A percentile compares a stretch with the other conserved stretches of the same genome.
Evolutionary conservation across 2,113 vertebrate species (phyloP).

Genomic region (Corythornis vintsioides): DNA sequence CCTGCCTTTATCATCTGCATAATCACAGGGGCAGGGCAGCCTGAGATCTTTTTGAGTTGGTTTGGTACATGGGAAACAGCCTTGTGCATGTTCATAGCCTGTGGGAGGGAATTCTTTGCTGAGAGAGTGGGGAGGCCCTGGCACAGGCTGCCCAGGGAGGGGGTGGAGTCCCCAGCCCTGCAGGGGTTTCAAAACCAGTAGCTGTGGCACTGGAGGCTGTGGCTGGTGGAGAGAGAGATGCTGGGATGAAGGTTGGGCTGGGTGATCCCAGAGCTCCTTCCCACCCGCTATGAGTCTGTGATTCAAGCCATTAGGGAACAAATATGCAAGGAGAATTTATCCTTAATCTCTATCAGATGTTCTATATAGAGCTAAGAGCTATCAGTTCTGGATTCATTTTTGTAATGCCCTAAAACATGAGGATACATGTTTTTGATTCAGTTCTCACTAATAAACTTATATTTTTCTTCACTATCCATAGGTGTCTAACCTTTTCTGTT

Average conservation of each 20-base stretch:
- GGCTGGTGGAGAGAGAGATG: too few relatives aligned
- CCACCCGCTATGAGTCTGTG: too few relatives aligned
- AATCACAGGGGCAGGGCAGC: neutral
- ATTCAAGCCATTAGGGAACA: neutral
- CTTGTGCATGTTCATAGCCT: neutral
- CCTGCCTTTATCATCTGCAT: rapidly evolving
- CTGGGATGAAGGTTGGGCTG: too few relatives aligned
- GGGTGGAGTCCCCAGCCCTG: too few relatives aligned
- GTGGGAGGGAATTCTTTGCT: too few relatives aligned
- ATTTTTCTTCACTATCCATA: neutral
- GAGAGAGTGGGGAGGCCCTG: too few relatives aligned
- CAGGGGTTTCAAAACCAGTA: too few relatives aligned
- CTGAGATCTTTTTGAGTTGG: neutral
- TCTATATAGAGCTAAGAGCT: neutral
- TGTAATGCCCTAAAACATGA: neutral
- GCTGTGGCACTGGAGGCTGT: too few relatives aligned
- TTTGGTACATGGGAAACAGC: neutral
- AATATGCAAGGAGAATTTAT: neutral
- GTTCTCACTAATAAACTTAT: neutral
- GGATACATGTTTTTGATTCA: neutral
- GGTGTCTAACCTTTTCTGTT: neutral
- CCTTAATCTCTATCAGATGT: neutral
- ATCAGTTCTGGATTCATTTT: neutral
- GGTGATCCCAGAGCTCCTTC: too few relatives aligned
- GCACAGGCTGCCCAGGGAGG: too few relatives aligned